A percentile compares a stretch with the other conserved stretches of the same genome.
Evolutionary conservation across 1,140 invertebrate genomes (phyloP).

Genomic region (Tetramorium simillimum): DNA sequence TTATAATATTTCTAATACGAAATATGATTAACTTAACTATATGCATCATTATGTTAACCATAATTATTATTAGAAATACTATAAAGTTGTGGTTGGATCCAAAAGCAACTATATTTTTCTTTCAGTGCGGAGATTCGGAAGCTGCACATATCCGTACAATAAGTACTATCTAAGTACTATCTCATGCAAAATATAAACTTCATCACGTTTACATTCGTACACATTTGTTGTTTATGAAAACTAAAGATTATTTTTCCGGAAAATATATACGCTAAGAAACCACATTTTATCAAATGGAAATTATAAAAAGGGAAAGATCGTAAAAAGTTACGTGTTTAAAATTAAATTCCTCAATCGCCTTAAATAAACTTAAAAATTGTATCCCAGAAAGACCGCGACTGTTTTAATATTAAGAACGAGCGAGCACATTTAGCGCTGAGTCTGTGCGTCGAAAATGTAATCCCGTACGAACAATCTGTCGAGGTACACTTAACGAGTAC

Average conservation of each 20-base stretch:
- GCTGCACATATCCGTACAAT: not conserved
- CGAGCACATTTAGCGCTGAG: not conserved
- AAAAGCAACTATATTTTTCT: too few species aligned
- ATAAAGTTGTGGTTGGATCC: too few species aligned
- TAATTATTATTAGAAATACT: too few species aligned
- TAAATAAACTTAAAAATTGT: not conserved
- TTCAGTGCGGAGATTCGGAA: not conserved
- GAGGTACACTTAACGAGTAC: slow-evolving; percentile 2
- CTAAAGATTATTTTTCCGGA: not conserved
- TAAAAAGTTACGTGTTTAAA: not conserved
- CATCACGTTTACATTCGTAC: not conserved
- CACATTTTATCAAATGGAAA: not conserved
- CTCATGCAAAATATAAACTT: not conserved
- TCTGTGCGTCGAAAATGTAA: slow-evolving; percentile 10
- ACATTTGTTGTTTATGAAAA: not conserved
- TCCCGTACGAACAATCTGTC: slow-evolving; percentile 1
- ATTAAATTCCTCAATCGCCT: not conserved
- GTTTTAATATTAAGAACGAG: not conserved
- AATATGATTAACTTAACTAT: too few species aligned
- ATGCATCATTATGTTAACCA: too few species aligned
- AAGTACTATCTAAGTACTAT: not conserved
- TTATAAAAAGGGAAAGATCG: not conserved
- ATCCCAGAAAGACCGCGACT: not conserved
- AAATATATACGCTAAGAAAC: not conserved
- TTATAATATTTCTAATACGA: too few species aligned